phyloP scores from a whole-genome alignment of 1,140 invertebrate genomes.

The Heliconius himera region DNA sequence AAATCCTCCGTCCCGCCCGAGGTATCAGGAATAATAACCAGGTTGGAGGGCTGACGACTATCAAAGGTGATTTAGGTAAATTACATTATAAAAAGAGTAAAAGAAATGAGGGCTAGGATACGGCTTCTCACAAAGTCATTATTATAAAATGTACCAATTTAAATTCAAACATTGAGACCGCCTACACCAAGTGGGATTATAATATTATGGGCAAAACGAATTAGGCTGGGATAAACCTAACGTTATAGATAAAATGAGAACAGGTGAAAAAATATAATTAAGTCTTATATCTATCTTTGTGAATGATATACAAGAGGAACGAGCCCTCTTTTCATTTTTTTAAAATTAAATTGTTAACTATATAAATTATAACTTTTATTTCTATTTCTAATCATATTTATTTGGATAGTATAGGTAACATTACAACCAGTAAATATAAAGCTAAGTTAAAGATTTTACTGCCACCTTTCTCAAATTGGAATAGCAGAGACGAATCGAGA shows the following conservation, averaged over 20 bases:
- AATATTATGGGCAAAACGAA: slow-evolving; percentile 47
- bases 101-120: slow-evolving; percentile 57
- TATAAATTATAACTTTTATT: too few species aligned
- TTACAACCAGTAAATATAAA: slow-evolving; percentile 28
- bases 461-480: slow-evolving; percentile 70
- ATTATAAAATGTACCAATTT: slow-evolving; percentile 79
- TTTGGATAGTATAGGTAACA: slow-evolving; percentile 1
- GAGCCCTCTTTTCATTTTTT: too few species aligned
- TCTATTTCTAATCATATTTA: neutral
- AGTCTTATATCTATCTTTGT: neutral
- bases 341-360: too few species aligned
- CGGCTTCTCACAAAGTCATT: slow-evolving; percentile 69
- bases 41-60: slow-evolving; percentile 51
- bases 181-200: slow-evolving; percentile 45
- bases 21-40: slow-evolving; percentile 37
- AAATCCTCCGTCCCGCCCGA: slow-evolving; percentile 19
- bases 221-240: slow-evolving; percentile 33
- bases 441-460: slow-evolving; percentile 56
- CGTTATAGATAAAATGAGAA: slow-evolving; percentile 17
- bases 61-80: slow-evolving; percentile 77
- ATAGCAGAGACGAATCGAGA: slow-evolving; percentile 67
- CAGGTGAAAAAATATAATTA: slow-evolving; percentile 29
- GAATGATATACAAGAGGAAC: neutral
- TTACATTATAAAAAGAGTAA: slow-evolving; percentile 78
- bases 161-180: slow-evolving; percentile 69